Conservation (phyloP, 2,113 vertebrate species). For the Bos javanicus region DNA sequence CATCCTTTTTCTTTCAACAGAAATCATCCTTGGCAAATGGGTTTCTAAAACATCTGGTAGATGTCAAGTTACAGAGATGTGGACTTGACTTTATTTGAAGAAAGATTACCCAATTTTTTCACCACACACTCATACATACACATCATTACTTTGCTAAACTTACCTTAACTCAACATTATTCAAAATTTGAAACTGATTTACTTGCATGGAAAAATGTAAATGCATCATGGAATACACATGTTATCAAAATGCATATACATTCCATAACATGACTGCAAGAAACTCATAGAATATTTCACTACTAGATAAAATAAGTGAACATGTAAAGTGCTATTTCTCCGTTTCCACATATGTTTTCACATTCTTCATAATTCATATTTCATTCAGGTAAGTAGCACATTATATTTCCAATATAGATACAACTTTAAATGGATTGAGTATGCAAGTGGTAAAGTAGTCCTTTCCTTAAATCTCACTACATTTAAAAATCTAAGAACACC, state of each 20-base stretch:
- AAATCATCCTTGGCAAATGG: background rate
- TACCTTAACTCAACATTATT: background rate
- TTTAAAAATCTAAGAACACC: background rate
- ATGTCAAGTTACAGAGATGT: background rate
- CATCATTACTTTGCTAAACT: background rate
- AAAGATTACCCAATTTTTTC: background rate
- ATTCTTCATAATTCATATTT: background rate
- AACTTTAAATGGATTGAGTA: background rate
- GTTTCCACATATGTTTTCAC: background rate
- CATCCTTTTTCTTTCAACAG: background rate
- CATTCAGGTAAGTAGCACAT: background rate
- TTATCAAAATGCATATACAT: background rate
- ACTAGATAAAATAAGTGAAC: background rate
- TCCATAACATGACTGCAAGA: background rate
- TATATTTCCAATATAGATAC: background rate
- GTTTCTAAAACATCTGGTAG: background rate
- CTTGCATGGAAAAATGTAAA: background rate
- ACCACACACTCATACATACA: background rate
- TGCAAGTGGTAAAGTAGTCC: background rate
- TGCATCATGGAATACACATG: background rate
- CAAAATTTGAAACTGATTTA: background rate
- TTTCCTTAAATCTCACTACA: background rate
- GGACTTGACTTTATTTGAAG: background rate
- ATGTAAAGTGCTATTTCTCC: background rate
- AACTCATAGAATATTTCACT: background rate